A percentile compares a stretch with the other conserved stretches of the same genome.
Evolutionary conservation across 2,113 vertebrate species (phyloP).

Genomic region (Oceanodroma tethys): DNA sequence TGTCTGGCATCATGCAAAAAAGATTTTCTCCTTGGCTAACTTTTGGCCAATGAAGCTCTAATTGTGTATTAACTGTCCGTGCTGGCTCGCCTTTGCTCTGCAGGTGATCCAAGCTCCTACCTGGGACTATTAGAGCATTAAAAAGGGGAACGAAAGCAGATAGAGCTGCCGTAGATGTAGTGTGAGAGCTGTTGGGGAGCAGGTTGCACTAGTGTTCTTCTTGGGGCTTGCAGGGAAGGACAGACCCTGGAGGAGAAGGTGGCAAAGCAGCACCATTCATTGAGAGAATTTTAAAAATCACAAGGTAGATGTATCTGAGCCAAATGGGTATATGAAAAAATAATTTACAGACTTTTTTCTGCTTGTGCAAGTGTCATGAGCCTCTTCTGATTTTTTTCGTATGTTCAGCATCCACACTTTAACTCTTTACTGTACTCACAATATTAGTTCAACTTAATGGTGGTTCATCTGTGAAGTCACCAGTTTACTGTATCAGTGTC

Average conservation of each 20-base stretch:
- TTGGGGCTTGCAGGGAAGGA: background rate
- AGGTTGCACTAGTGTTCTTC: background rate
- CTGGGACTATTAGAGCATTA: background rate
- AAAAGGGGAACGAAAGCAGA: background rate
- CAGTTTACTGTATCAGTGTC: background rate
- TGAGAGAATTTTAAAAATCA: background rate
- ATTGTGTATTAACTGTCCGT: background rate
- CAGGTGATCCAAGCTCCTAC: background rate
- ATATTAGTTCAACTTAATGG: background rate
- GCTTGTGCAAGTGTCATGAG: background rate
- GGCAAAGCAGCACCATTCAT: background rate
- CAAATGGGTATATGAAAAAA: background rate
- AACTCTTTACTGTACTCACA: background rate
- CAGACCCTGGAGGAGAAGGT: background rate
- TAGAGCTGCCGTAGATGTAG: background rate
- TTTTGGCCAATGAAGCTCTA: background rate
- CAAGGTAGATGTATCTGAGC: background rate
- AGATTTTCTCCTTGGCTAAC: background rate
- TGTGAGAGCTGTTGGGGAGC: background rate
- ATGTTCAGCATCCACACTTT: background rate
- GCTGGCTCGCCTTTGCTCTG: background rate
- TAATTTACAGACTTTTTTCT: background rate
- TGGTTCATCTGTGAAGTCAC: background rate
- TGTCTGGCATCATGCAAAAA: background rate
- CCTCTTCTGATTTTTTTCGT: fast-evolving